These are phyloP conservation scores for Acleris cristana DNA, from an alignment of 2,888 invertebrate genomes.

Conservation along the genomic window DNA sequence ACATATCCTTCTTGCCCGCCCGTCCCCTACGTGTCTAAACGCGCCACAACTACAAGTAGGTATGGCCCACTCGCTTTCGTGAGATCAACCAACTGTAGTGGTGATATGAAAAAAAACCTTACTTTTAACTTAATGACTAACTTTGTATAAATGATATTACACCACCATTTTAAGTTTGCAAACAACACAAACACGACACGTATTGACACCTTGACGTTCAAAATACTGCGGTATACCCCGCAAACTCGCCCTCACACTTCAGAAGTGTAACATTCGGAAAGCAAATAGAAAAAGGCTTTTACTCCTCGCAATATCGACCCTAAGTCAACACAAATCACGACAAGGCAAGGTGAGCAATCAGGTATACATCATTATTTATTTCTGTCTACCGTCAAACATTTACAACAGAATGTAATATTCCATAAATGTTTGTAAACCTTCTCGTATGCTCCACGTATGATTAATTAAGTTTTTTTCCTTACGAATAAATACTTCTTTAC, in stretches of 20 bases:
- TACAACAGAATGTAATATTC: too few relatives aligned
- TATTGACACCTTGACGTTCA: background rate
- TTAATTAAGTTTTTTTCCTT: too few relatives aligned
- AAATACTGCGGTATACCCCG: constrained; percentile 43
- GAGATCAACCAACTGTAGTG: too few relatives aligned
- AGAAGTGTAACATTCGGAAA: constrained; percentile 53
- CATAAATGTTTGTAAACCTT: too few relatives aligned
- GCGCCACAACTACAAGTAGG: too few relatives aligned
- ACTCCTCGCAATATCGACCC: constrained; percentile 50
- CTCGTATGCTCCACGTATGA: too few relatives aligned
- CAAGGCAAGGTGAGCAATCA: constrained; percentile 36
- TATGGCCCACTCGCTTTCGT: too few relatives aligned
- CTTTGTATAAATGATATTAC: background rate
- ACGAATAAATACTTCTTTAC: too few relatives aligned
- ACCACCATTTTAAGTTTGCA: background rate
- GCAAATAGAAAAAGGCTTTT: constrained; percentile 51
- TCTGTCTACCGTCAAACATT: constrained; percentile 6
- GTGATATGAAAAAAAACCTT: too few relatives aligned
- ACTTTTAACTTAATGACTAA: background rate
- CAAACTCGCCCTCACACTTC: constrained; percentile 60
- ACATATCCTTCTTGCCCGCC: too few relatives aligned
- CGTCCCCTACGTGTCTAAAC: too few relatives aligned
- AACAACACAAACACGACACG: background rate
- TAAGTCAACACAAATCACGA: constrained; percentile 47
- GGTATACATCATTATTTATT: constrained; percentile 16